Evolutionary conservation across 2,888 invertebrate genomes (phyloP).

Genomic region (Acleris laterana): DNA sequence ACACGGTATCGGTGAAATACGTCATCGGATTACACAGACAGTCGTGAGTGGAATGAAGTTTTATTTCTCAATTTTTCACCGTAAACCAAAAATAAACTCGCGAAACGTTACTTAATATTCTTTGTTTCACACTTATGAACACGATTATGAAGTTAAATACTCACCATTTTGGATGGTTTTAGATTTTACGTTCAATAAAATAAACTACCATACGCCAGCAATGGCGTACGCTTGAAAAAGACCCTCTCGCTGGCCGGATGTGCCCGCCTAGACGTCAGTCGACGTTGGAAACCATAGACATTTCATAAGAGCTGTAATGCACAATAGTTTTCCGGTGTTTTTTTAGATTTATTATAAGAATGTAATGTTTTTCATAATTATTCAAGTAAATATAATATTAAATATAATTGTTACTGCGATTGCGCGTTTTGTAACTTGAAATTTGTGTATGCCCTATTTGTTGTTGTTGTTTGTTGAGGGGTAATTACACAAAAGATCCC

Average conservation of each 20-base stretch:
- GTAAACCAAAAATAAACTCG: constrained; percentile 64
- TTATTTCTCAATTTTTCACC: constrained; percentile 47
- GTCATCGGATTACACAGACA: constrained; percentile 76
- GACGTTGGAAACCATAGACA: constrained; percentile 58
- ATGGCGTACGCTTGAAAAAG: constrained; percentile 95
- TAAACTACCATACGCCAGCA: constrained; percentile 92
- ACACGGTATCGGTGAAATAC: constrained; percentile 69
- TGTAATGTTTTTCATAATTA: too few species aligned
- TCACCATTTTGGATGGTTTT: constrained; percentile 93
- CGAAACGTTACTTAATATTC: constrained; percentile 53
- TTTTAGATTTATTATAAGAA: too few species aligned
- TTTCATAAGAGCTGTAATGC: constrained; percentile 20
- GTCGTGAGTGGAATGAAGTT: constrained; percentile 54
- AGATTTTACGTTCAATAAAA: constrained; percentile 89
- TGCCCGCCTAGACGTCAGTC: constrained; percentile 58
- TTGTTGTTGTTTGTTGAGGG: too few species aligned
- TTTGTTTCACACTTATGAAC: constrained; percentile 59
- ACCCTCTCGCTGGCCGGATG: constrained; percentile 75
- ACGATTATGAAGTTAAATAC: constrained; percentile 71
- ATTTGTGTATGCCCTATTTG: too few species aligned
- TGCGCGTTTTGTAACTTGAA: too few species aligned
- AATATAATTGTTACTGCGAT: too few species aligned
- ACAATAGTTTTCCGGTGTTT: too few species aligned
- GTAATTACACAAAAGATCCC: too few species aligned
- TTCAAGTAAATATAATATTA: too few species aligned